Conservation (phyloP, 2,113 vertebrate species). For the Lycocorax pyrrhopterus region DNA sequence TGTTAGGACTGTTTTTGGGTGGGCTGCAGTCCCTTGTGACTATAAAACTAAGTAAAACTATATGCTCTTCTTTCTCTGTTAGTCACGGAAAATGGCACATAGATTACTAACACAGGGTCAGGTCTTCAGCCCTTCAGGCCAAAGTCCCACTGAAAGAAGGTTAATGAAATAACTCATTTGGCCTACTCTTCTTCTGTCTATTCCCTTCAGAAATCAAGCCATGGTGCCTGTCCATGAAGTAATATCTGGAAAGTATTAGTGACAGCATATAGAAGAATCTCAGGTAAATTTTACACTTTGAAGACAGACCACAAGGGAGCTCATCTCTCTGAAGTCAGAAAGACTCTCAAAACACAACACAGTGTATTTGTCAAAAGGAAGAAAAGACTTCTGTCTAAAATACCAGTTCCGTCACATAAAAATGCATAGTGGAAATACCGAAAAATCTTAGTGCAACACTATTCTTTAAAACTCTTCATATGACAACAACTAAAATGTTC, state of each 20-base stretch:
- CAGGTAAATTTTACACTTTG: background rate
- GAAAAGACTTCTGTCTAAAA: conserved; percentile 31
- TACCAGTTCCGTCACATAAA: background rate
- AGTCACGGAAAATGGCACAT: background rate
- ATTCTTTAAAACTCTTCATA: conserved; percentile 16
- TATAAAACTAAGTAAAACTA: background rate
- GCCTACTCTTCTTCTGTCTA: background rate
- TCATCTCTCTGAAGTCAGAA: background rate
- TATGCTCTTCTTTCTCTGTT: background rate
- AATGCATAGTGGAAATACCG: background rate
- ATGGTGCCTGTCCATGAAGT: background rate
- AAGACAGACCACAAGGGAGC: background rate
- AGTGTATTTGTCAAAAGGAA: conserved; percentile 1
- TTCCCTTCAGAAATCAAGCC: background rate
- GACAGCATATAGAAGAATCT: background rate
- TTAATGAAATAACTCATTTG: background rate
- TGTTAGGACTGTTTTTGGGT: background rate
- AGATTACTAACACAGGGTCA: background rate
- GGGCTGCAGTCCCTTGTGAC: background rate
- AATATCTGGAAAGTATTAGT: background rate
- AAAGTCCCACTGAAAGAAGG: background rate
- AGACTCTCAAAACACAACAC: background rate
- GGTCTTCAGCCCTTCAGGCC: background rate
- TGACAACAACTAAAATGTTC: conserved; percentile 30
- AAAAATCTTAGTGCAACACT: background rate